A percentile compares a stretch with the other conserved stretches of the same genome.
Evolutionary conservation across 2,888 invertebrate genomes (phyloP).

Genomic region (Mycogona germanica): DNA sequence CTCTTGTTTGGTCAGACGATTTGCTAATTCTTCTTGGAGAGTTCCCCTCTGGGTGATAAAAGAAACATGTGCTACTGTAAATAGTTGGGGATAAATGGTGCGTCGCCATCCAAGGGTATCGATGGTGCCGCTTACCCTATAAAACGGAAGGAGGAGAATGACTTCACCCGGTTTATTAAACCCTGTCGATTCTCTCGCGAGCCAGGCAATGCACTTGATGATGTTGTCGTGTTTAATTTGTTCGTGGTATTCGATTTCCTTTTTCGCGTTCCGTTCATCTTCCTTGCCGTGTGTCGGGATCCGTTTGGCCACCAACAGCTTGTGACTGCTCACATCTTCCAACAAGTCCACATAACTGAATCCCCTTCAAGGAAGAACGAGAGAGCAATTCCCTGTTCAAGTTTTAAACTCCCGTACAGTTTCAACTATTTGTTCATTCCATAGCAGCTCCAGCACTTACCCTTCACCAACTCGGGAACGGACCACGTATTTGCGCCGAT

Average conservation of each 20-base stretch:
- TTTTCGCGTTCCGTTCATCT: constrained; percentile 54
- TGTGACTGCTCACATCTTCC: constrained; percentile 50
- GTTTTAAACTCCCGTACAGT: background rate
- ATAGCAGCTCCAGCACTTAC: constrained; percentile 33
- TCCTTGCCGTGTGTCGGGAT: constrained; percentile 66
- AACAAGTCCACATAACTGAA: constrained; percentile 68
- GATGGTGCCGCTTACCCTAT: constrained; percentile 39
- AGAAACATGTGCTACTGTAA: constrained; percentile 9
- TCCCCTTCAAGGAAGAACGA: constrained; percentile 48
- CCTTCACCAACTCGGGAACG: constrained; percentile 60
- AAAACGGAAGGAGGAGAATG: constrained; percentile 60
- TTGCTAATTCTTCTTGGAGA: constrained; percentile 52
- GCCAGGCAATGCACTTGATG: constrained; percentile 55
- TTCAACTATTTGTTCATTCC: background rate
- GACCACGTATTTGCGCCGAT: constrained; percentile 54
- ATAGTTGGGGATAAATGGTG: background rate
- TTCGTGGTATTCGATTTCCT: constrained; percentile 60
- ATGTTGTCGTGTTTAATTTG: constrained; percentile 58
- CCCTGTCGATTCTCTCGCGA: constrained; percentile 43
- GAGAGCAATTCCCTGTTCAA: too few species aligned
- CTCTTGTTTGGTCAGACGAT: constrained; percentile 44
- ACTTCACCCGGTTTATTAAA: constrained; percentile 48
- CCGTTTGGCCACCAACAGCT: constrained; percentile 60
- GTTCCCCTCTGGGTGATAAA: constrained; percentile 49
- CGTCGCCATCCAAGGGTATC: background rate